phyloP scores from a whole-genome alignment of 2,797 vertebrate species.

The Parambassis ranga region DNA sequence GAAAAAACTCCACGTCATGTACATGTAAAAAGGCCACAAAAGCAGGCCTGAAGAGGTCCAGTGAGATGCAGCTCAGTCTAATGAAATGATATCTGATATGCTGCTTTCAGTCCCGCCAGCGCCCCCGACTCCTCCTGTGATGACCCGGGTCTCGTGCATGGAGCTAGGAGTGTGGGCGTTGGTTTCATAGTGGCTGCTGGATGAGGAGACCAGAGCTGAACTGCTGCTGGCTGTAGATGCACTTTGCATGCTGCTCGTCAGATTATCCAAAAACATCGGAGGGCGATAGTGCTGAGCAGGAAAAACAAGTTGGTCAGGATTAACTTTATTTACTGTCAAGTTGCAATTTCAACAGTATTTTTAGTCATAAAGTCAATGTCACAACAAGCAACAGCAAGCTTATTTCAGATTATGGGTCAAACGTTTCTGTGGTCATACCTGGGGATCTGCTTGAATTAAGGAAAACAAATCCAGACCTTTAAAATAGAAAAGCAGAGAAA shows the following conservation, averaged over 20 bases:
- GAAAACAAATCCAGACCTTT: conserved; percentile 96
- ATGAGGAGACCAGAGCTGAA: conserved; percentile 84
- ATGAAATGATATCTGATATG: conserved; percentile 90
- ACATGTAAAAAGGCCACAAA: conserved; percentile 17
- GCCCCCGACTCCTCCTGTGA: conserved; percentile 78
- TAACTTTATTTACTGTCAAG: neutral
- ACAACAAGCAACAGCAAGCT: conserved; percentile 1
- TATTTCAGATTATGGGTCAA: too few species aligned
- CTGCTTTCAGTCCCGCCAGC: conserved; percentile 69
- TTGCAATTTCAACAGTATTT: neutral
- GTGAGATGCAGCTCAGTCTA: conserved; percentile 82
- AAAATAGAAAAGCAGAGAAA: conserved; percentile 20
- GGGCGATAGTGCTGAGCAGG: conserved; percentile 90
- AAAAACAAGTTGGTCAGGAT: neutral
- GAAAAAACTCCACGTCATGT: neutral
- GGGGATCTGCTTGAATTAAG: conserved; percentile 92
- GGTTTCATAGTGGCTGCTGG: conserved; percentile 87
- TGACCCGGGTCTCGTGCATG: conserved; percentile 84
- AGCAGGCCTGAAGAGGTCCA: conserved; percentile 31
- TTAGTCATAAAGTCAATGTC: neutral
- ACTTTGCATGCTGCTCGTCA: conserved; percentile 87
- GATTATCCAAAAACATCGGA: conserved; percentile 95
- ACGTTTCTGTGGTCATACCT: too few species aligned
- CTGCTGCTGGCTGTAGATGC: conserved; percentile 85
- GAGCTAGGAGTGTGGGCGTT: conserved; percentile 76